Conservation (phyloP, 2,113 vertebrate species). For the Noturus placidus region DNA sequence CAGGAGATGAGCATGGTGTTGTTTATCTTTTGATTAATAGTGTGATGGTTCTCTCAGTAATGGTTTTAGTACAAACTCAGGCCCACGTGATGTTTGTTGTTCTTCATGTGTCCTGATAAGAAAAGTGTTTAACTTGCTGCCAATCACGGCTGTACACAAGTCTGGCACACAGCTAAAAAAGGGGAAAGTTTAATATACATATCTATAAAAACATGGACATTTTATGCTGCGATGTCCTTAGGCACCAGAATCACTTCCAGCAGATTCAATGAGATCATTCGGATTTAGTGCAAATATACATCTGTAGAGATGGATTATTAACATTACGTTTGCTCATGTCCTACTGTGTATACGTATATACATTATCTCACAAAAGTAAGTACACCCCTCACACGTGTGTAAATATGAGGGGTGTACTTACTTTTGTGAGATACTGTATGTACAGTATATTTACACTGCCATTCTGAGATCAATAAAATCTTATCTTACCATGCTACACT, state of each 20-base stretch:
- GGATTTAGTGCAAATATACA: not conserved
- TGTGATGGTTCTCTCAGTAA: constrained; percentile 49
- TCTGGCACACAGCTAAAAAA: not conserved
- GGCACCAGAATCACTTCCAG: not conserved
- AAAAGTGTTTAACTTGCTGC: constrained; percentile 62
- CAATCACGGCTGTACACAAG: constrained; percentile 55
- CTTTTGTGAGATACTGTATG: too few species aligned
- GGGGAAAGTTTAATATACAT: not conserved
- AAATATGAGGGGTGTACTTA: too few species aligned
- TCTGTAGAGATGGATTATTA: not conserved
- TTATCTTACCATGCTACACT: too few species aligned
- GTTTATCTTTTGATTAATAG: constrained; percentile 59
- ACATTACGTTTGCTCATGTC: not conserved
- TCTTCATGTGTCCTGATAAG: constrained; percentile 60
- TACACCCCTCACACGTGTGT: too few species aligned
- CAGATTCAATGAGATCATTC: not conserved
- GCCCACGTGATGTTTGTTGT: constrained; percentile 49
- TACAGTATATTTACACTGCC: too few species aligned
- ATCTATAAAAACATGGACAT: not conserved
- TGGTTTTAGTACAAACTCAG: constrained; percentile 37
- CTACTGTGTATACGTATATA: too few species aligned
- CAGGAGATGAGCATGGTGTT: constrained; percentile 38
- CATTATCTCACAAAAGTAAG: too few species aligned
- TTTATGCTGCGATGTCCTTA: not conserved
- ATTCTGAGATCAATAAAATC: too few species aligned